Base-by-base conservation (phyloP, 2,888 invertebrate species). In the Meteorus colon region DNA sequence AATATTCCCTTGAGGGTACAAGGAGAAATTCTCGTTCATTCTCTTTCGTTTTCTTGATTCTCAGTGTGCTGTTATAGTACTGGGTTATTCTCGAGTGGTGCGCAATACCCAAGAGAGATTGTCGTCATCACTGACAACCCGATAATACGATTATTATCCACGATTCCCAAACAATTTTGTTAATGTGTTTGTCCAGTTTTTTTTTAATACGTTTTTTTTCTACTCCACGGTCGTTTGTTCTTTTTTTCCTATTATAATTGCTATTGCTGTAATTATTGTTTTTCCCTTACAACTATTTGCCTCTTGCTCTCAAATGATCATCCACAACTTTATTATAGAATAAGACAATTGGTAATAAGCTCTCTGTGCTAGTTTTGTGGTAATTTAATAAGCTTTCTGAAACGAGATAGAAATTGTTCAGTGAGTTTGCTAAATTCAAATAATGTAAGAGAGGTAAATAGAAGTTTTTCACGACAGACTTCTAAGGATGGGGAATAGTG, bases 171-270 rank as follows among this genome's bases (percentile, higher is more conserved):
- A 67, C 48, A 48, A 67, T 67, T 67, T 67, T 29, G 67, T 67
- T 41, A 67, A 67, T 67, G 41, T 67, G 67, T 67, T 67, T 67
- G 27, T n/a, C n/a, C n/a, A 19, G n/a, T 67, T 19, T 41, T 14
- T n/a, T 14, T n/a, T 8, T 24, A 41, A 55, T 55, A n/a, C 19
- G 16, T 55, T 48, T 55, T 55, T 55, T 55, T 16, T 55, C 6
- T 24, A 24, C 24, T 19, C 8, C n/a, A 8, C 4, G 2, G 1
- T 19, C n/a, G 10, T 55, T 55, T 19, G n/a, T 55, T 55, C 8
- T 3, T 48, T 55, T 2, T 41, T 41, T 41, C 12, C 8, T 12
- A 41, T 12, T 34, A 34, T 34, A 34, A 34, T 34, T 8, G 34
- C 34, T 8, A 2, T 34, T 34, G 1, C 12, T 19, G 0, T 19